Evolutionary conservation across 2,888 invertebrate species (phyloP), one percentile per base, ranked within the genome.

Genomic region (Ligdia adustata): DNA sequence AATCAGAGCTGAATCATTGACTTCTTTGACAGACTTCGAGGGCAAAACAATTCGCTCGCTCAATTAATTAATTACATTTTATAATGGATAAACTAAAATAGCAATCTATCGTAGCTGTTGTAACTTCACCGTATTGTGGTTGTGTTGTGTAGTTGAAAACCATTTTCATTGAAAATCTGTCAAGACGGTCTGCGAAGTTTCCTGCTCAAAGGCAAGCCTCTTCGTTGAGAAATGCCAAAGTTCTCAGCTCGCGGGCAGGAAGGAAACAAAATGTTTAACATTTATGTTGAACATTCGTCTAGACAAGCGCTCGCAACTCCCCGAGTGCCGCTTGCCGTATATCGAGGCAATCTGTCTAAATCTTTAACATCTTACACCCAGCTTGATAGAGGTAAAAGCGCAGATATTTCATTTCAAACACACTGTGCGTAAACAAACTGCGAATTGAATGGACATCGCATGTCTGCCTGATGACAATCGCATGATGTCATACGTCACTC

Each of bases 241-340:
- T 48, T 50, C 38, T 29, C 22, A 29, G 53, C 28, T 41, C 41
- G 20, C 34, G 46, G 39, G 46, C 53, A 52, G 52, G 54, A 52
- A 52, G 54, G 54, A 56, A 62, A 72, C 71, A 70, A 72, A 76
- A 71, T 72, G 66, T 64, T 62, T 57, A 61, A 53, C 66, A 59
- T 70, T 43, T 68, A 66, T 65, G 65, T 61, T 62, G 63, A 66
- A 69, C 69, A 77, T 75, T 73, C 65, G 77, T 81, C 80, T 76
- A 75, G 77, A 77, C 76, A 60, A 67, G 64, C 57, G 64, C 57
- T 60, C 66, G 57, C 9, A 26, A 15, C 39, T 29, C 22, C 29
- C n/a, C 22, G 32, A 37, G 33, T 42, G 31, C 37, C 38, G 38
- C 33, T 39, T 33, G 14, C 38, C 18, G 35, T 40, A 13, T 16